Base-by-base conservation (phyloP, 1,140 invertebrate species). In the Scaptomyza graminum region DNA sequence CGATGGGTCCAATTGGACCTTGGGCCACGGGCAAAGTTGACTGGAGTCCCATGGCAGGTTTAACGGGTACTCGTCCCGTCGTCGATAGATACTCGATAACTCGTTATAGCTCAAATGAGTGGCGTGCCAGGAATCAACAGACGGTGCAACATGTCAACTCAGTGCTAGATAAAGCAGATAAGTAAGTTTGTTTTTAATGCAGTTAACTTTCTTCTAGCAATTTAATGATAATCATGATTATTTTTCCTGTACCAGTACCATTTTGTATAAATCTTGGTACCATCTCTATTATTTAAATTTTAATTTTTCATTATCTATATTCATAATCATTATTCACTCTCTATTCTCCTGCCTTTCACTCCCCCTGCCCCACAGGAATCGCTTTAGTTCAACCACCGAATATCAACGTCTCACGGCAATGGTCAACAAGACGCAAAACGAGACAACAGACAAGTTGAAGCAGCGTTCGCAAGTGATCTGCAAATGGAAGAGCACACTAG, bases 71-170 rank as follows among this genome's bases (percentile, higher is more conserved):
- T 0, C 93, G 95, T 70, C 95, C 95, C 0, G 93, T 94, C 0
- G 95, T 95, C 0, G 95, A 96, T 91, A 95, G 94, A 80, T 96
- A 96, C 83, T 95, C 95, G 0, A 93, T 96, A 15, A 95, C 95
- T 9, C 92, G 94, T 63, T 95, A 93, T 79, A 95, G 95, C 59
- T 92, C 94, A 1, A 93, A 92, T 0, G 95, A 96, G 91, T 96
- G 95, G 95, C 92, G 94, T 34, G 90, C 93, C 52, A 94, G 94
- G 44, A 95, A 95, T 79, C 92, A 94, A 73, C 84, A 93, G 25
- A 93, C 94, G 4, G 91, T 95, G 8, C 92, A 94, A 63, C 82
- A 92, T 16, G 89, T 92, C 3, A 91, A 85, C 15, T 92, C 91
- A 49, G 71, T 90, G 3, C 90, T 94, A 31, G 92, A 82, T 11